These are phyloP conservation scores for Rhynchomys soricoides DNA, from an alignment of 2,113 vertebrate species.

Conservation along the genomic window DNA sequence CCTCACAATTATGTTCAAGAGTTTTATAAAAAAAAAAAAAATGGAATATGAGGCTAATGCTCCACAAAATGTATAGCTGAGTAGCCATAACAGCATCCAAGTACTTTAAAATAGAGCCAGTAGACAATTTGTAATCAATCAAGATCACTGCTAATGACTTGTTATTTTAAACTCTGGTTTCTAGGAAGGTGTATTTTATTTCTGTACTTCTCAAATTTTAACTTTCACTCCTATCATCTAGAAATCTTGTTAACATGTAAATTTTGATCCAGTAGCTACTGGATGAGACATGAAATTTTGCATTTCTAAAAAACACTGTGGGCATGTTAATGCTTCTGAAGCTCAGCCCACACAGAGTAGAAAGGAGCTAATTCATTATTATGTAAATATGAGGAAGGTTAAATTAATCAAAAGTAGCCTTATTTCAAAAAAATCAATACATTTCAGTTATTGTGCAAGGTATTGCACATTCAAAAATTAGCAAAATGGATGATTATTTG, in stretches of 20 bases:
- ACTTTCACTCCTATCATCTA: not conserved
- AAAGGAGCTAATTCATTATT: not conserved
- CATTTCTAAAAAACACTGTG: not conserved
- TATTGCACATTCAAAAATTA: not conserved
- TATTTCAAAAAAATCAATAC: not conserved
- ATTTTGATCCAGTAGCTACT: conserved; percentile 35
- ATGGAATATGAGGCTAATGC: not conserved
- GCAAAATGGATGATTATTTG: not conserved
- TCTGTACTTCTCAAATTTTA: conserved; percentile 39
- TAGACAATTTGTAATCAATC: conserved; percentile 56
- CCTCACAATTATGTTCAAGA: not conserved
- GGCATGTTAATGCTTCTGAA: not conserved
- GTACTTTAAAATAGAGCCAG: conserved; percentile 32
- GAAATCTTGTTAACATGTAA: conserved; percentile 48
- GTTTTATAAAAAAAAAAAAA: not conserved
- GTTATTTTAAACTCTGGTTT: conserved; percentile 59
- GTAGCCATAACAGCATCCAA: not conserved
- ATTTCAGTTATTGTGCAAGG: not conserved
- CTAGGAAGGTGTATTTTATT: conserved; percentile 52
- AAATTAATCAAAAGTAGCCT: not conserved
- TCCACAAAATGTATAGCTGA: not conserved
- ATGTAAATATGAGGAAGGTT: conserved; percentile 9
- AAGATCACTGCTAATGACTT: conserved; percentile 38
- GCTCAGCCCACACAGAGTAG: not conserved
- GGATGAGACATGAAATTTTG: not conserved